These are phyloP conservation scores for Acanthiza pusilla DNA, from an alignment of 2,797 vertebrate species.

Conservation along the genomic window DNA sequence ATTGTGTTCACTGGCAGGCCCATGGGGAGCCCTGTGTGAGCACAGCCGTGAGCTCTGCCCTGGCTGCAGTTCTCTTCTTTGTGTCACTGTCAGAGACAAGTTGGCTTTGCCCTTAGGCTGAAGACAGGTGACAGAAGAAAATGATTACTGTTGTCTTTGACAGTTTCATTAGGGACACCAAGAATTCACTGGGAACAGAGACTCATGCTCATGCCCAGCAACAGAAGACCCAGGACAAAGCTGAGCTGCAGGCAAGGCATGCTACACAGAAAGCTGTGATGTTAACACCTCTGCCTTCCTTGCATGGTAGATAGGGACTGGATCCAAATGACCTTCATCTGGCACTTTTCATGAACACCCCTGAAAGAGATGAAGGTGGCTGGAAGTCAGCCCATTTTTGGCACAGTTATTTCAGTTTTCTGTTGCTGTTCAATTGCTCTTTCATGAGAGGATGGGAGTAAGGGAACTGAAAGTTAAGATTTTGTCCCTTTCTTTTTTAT, in stretches of 20 bases:
- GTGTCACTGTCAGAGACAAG: background rate
- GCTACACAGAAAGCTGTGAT: background rate
- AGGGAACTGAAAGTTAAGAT: background rate
- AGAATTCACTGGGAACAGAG: background rate
- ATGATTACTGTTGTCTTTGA: background rate
- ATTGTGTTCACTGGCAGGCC: accelerated
- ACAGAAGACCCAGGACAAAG: background rate
- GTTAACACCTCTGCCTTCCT: background rate
- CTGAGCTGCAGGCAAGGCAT: background rate
- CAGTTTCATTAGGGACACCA: background rate
- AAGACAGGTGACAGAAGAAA: background rate
- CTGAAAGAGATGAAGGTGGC: background rate
- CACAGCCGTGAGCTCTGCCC: background rate
- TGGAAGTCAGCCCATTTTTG: background rate
- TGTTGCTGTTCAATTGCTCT: background rate
- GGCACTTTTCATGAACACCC: background rate
- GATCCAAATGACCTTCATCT: background rate
- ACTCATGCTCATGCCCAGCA: background rate
- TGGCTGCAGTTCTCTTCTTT: background rate
- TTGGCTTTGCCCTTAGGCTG: background rate
- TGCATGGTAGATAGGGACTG: background rate
- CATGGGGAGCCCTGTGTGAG: accelerated
- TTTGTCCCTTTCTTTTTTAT: background rate
- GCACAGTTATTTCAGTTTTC: background rate
- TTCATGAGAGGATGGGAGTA: background rate